phyloP scores from a whole-genome alignment of 2,113 vertebrate species.

The Speoplatyrhinus poulsoni region DNA sequence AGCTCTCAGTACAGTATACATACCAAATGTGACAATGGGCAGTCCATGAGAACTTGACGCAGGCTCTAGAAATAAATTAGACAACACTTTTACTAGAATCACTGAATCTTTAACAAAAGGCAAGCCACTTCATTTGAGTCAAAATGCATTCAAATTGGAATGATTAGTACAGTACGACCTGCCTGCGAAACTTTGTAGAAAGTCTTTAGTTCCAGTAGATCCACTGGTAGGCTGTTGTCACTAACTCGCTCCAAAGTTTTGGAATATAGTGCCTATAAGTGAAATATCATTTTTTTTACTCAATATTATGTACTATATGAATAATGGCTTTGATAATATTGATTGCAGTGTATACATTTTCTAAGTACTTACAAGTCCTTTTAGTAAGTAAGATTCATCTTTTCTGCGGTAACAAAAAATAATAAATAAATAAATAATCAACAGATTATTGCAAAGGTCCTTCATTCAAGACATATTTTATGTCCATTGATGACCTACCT shows the following conservation, averaged over 20 bases:
- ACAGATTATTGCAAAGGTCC: not conserved
- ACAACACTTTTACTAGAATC: not conserved
- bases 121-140: too few relatives aligned
- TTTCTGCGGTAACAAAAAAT: slow-evolving; percentile 75
- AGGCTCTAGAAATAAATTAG: slow-evolving; percentile 76
- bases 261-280: slow-evolving; percentile 84
- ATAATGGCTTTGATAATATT: not conserved
- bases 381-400: slow-evolving; percentile 87
- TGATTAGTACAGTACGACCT: slow-evolving; percentile 25
- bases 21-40: slow-evolving; percentile 88
- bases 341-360: not conserved
- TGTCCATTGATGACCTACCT: slow-evolving; percentile 74
- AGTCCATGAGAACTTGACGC: slow-evolving; percentile 85
- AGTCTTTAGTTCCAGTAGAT: slow-evolving; percentile 82
- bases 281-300: slow-evolving; percentile 4
- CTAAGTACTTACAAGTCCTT: slow-evolving; percentile 88
- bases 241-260: slow-evolving; percentile 82
- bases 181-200: slow-evolving; percentile 85
- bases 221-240: slow-evolving; percentile 79
- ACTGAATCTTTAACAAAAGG: not conserved
- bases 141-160: too few relatives aligned
- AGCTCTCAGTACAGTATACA: slow-evolving; percentile 43
- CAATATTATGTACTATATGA: not conserved
- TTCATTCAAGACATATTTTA: not conserved
- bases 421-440: not conserved